Evolutionary conservation across 2,113 vertebrate species (phyloP).

Genomic region (chimpanzee (Pan troglodytes)): DNA sequence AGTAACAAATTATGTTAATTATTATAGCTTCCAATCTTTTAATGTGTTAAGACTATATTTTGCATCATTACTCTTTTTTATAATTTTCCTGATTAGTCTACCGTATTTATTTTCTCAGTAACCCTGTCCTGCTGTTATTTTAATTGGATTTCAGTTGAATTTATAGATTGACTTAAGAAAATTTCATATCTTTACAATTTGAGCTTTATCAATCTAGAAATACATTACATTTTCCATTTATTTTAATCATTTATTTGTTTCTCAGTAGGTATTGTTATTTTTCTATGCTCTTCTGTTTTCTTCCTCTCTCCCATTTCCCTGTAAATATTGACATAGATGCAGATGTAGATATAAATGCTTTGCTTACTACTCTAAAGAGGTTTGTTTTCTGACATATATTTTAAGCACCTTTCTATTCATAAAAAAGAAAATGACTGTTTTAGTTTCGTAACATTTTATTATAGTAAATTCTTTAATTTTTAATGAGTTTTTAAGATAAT

Average conservation of each 20-base stretch:
- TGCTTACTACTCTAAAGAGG: not conserved
- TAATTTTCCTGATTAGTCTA: not conserved
- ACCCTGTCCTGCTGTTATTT: conserved; percentile 18
- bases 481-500: not conserved
- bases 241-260: not conserved
- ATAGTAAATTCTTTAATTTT: not conserved
- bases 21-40: not conserved
- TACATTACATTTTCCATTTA: not conserved
- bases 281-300: not conserved
- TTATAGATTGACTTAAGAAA: not conserved
- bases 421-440: not conserved
- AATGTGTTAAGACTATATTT: not conserved
- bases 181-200: not conserved
- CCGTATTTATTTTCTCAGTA: not conserved
- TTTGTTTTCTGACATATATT: not conserved
- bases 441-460: not conserved
- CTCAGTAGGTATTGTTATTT: not conserved
- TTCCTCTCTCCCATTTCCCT: not conserved
- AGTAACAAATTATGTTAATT: not conserved
- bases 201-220: not conserved
- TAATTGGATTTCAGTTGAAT: conserved; percentile 42
- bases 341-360: not conserved
- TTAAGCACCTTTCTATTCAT: not conserved
- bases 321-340: not conserved
- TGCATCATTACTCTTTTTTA: not conserved